Evolutionary conservation across 2,797 vertebrate species (phyloP), one percentile per base, ranked within the genome.

Genomic region (Lepilemur ruficaudatus): DNA sequence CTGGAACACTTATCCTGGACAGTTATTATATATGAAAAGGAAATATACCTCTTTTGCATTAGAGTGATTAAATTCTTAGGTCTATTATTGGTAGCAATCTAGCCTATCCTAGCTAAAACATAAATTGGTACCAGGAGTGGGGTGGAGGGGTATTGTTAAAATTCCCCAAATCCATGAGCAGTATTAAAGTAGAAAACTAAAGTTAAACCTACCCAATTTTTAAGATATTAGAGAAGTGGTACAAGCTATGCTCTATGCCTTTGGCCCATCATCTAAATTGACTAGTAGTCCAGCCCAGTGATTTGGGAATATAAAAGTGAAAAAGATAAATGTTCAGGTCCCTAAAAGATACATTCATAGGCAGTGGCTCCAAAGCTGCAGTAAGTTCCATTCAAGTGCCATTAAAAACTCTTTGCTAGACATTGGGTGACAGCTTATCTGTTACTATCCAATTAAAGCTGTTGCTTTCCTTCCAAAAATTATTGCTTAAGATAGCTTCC

Each of bases 321-420:
- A 81, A 93, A 65, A 73, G 46, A 61, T 17, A 50, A 61, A 83
- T 59, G 6, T 48, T 50, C 38, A 72, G 35, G 67, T 18, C 10
- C 61, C 30, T n/a, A 65, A 76, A 91, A 84, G 59, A 43, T 67
- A 20, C 5, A 46, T 50, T 89, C 32, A 12, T 41, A 48, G 72
- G 63, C 35, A 59, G 13, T 72, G 72, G 9, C 41, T 91, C 57
- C 41, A 67, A 88, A 61, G 28, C 46, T 81, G 11, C 55, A 30
- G 30, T 32, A 79, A 50, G 14, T 78, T 69, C 5, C 38, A 70
- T 46, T 32, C 15, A 80, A 73, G 43, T 81, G 22, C 41, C 59
- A 23, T 61, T 85, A 86, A 86, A 89, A 97, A 7, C 20, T 70
- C 52, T 87, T 50, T 81, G 5, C 52, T 65, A 87, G 78, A 82